Percentiles rank a stretch among this genome's conserved stretches.
phyloP scores from a whole-genome alignment of 2,797 vertebrate genomes.

The Chloroceryle amazona region DNA sequence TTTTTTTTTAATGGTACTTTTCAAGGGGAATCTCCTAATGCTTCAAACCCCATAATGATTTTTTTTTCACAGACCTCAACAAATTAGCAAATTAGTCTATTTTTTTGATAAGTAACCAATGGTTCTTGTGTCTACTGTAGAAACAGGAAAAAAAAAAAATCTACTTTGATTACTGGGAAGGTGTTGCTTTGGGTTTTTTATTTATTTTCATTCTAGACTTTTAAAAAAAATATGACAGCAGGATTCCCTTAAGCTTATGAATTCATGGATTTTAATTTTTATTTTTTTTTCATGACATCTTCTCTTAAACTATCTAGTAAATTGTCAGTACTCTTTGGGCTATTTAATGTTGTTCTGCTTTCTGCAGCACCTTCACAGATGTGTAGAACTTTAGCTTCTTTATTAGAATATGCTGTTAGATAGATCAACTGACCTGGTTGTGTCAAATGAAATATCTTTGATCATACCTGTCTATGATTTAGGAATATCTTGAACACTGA shows the following conservation, averaged over 20 bases:
- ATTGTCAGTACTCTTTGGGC: neutral
- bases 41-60: neutral
- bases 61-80: neutral
- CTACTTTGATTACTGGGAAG: neutral
- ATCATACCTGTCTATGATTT: neutral
- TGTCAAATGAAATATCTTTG: neutral
- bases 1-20: slow-evolving; percentile 12
- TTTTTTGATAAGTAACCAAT: slow-evolving; percentile 42
- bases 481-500: neutral
- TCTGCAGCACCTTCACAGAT: neutral
- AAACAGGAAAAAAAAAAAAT: neutral
- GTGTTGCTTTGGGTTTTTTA: neutral
- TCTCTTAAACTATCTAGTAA: neutral
- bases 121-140: neutral
- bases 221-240: neutral
- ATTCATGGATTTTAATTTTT: neutral
- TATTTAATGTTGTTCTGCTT: neutral
- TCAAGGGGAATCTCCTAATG: slow-evolving; percentile 1
- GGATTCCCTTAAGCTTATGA: neutral
- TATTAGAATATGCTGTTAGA: neutral
- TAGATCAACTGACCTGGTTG: neutral
- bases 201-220: neutral
- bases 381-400: neutral
- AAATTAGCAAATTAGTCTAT: slow-evolving; percentile 40
- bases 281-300: neutral